phyloP scores from a whole-genome alignment of 2,888 invertebrate genomes.

The Mythimna vitellina region DNA sequence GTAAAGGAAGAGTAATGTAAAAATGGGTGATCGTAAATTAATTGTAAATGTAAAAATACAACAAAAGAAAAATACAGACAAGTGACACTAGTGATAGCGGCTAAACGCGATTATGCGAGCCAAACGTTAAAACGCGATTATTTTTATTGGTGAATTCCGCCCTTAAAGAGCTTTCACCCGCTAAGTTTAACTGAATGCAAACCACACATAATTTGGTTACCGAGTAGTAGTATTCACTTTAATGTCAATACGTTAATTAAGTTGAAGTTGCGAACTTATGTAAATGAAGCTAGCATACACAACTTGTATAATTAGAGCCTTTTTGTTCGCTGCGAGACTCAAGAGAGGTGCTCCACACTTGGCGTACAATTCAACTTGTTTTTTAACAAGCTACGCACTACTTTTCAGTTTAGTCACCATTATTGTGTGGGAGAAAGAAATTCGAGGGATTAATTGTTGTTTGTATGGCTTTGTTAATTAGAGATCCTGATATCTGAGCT shows the following conservation, averaged over 20 bases:
- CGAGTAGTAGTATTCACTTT: conserved; percentile 30
- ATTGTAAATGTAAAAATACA: no score
- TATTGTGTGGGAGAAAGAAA: conserved; percentile 18
- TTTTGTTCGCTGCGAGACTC: conserved; percentile 71
- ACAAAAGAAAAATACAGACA: no score
- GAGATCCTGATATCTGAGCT: neutral
- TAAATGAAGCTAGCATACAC: conserved; percentile 56
- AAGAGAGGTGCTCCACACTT: conserved; percentile 65
- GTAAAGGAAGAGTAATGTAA: no score
- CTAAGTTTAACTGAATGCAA: neutral
- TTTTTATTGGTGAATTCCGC: no score
- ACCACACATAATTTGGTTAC: conserved; percentile 8
- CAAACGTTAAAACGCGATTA: no score
- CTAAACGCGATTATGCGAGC: no score
- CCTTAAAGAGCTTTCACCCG: no score
- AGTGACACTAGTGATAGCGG: no score
- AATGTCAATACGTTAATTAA: conserved; percentile 63
- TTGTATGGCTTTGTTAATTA: conserved; percentile 13
- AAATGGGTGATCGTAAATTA: no score
- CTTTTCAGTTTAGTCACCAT: conserved; percentile 43
- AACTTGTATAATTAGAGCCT: conserved; percentile 75
- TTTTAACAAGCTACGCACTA: conserved; percentile 66
- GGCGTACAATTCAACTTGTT: conserved; percentile 59
- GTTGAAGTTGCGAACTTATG: conserved; percentile 68
- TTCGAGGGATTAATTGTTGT: conserved; percentile 17